Evolutionary conservation across 2,888 invertebrate species (phyloP).

Genomic region (Xylota segnis): DNA sequence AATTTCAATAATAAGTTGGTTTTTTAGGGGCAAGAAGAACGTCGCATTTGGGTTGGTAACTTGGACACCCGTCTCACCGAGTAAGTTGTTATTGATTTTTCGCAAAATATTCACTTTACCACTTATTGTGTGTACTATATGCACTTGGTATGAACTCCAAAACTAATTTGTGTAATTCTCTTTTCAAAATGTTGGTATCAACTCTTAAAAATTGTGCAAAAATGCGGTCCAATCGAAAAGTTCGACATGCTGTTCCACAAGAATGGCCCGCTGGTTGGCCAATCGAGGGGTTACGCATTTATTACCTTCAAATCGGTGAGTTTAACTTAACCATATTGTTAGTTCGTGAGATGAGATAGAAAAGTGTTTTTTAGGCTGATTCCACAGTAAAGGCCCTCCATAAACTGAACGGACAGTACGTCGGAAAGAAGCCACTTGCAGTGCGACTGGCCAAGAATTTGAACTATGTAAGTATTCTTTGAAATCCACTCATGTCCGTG

Average conservation of each 20-base stretch:
- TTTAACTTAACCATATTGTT: not conserved
- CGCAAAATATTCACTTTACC: constrained; percentile 3
- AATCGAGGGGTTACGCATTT: constrained; percentile 97
- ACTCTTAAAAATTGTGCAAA: constrained; percentile 97
- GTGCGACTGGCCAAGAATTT: constrained; percentile 93
- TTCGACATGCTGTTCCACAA: constrained; percentile 98
- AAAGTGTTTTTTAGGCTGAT: constrained; percentile 78
- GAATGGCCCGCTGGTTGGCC: constrained; percentile 93
- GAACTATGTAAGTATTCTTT: constrained; percentile 85
- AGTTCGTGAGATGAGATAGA: not conserved
- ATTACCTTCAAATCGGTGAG: constrained; percentile 90
- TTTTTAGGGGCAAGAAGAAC: constrained; percentile 80
- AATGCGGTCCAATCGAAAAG: constrained; percentile 96
- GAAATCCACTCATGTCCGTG: not conserved
- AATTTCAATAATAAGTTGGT: not conserved
- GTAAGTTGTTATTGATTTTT: constrained; percentile 88
- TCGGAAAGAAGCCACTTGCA: constrained; percentile 90
- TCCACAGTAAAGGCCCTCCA: constrained; percentile 91
- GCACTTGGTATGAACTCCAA: not conserved
- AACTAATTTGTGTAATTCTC: constrained; percentile 78
- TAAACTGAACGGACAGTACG: constrained; percentile 89
- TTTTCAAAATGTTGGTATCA: constrained; percentile 92
- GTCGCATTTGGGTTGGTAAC: constrained; percentile 94
- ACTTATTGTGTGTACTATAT: not conserved
- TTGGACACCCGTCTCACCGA: constrained; percentile 95